A percentile compares a stretch with the other conserved stretches of the same genome.
phyloP scores from a whole-genome alignment of 30 jellyfish, hydroid and myxozoan genomes.

The Pelagia noctiluca region DNA sequence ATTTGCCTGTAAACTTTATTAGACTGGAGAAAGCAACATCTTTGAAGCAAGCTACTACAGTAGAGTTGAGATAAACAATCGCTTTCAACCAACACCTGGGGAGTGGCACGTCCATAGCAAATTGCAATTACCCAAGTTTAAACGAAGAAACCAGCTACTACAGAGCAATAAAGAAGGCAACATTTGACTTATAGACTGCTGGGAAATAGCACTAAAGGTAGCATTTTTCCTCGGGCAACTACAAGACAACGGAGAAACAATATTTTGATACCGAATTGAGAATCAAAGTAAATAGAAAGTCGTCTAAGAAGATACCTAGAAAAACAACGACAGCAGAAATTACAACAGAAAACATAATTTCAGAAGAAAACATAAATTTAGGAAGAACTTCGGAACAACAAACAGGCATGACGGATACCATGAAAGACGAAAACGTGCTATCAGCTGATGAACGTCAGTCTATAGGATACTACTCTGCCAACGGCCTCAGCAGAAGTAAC shows the following conservation, averaged over 20 bases:
- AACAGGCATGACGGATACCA: slow-evolving; percentile 12
- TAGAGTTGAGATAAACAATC: too few species aligned
- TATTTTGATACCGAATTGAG: neutral
- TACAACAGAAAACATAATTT: neutral
- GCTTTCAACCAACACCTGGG: too few species aligned
- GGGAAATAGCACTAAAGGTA: neutral
- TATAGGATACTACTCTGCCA: slow-evolving; percentile 20
- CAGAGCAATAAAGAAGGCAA: neutral
- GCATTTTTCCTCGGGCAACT: too few species aligned
- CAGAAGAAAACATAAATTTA: neutral
- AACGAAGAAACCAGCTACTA: too few species aligned
- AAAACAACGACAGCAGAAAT: neutral
- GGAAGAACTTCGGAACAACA: neutral
- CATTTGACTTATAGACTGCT: neutral
- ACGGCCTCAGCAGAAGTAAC: slow-evolving; percentile 62
- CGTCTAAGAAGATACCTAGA: neutral
- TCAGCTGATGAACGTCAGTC: slow-evolving; percentile 23
- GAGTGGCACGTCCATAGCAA: too few species aligned
- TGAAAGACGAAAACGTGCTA: slow-evolving; percentile 32
- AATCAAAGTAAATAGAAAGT: neutral
- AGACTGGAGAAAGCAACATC: too few species aligned
- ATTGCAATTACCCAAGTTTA: too few species aligned
- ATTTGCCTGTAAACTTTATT: too few species aligned
- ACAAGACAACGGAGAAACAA: too few species aligned
- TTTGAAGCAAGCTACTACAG: too few species aligned